Conservation (phyloP, 2,888 invertebrate genomes). For the Caenorhabditis sinica region DNA sequence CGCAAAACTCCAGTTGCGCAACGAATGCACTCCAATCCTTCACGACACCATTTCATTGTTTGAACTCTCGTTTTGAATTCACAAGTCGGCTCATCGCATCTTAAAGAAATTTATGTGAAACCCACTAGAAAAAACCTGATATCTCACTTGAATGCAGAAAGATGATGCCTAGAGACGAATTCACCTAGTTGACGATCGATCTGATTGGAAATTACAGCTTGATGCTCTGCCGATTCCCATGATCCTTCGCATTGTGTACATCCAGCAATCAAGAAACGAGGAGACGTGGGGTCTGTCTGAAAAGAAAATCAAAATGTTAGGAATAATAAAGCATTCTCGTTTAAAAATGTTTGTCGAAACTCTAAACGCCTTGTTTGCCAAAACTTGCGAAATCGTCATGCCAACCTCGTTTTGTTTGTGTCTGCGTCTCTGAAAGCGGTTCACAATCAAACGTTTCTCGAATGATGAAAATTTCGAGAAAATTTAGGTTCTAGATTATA, state of each 20-base stretch:
- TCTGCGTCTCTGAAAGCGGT: constrained; percentile 34
- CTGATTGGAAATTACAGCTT: constrained; percentile 55
- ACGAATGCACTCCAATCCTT: constrained; percentile 76
- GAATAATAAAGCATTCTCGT: not conserved
- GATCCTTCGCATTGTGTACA: constrained; percentile 61
- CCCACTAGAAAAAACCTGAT: not conserved
- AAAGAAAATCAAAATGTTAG: no score
- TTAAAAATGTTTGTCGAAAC: not conserved
- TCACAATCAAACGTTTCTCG: constrained; percentile 54
- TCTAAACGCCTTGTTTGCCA: not conserved
- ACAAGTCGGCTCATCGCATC: constrained; percentile 78
- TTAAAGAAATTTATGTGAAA: constrained; percentile 35
- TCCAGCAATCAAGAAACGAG: constrained; percentile 52
- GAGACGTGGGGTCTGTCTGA: constrained; percentile 54
- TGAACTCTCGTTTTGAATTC: constrained; percentile 64
- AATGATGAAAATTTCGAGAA: no score
- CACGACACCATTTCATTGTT: constrained; percentile 67
- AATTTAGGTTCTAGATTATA: no score
- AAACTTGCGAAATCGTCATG: constrained; percentile 37
- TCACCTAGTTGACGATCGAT: constrained; percentile 57
- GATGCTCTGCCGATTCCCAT: constrained; percentile 41
- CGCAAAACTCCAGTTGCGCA: constrained; percentile 76
- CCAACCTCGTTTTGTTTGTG: constrained; percentile 8
- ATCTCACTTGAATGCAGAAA: constrained; percentile 26
- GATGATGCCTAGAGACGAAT: constrained; percentile 62